Evolutionary conservation across 2,888 invertebrate genomes (phyloP).

Genomic region (Apamea sordens): DNA sequence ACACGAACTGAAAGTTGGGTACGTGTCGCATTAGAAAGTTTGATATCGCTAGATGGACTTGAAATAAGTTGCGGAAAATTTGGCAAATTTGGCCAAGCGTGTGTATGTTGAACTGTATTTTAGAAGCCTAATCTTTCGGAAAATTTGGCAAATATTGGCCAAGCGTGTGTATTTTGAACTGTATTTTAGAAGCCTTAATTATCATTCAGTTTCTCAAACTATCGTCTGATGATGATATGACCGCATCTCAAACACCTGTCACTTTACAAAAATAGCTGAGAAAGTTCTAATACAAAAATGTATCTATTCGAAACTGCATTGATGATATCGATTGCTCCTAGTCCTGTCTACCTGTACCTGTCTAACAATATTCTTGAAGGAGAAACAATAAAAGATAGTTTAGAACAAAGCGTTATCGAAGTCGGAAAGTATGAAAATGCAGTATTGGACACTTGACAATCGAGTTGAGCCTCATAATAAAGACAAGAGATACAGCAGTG

Average conservation of each 20-base stretch:
- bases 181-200: neutral
- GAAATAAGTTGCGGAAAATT: constrained; percentile 33
- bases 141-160: constrained; percentile 21
- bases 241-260: neutral
- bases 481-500: constrained; percentile 1
- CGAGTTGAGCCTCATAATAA: neutral
- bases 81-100: constrained; percentile 14
- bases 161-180: neutral
- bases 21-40: constrained; percentile 52
- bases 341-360: neutral
- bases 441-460: neutral
- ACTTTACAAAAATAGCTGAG: neutral
- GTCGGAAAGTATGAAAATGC: neutral
- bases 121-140: neutral
- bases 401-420: constrained; percentile 15
- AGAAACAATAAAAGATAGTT: constrained; percentile 16
- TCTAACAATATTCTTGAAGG: neutral
- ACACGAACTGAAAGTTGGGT: constrained; percentile 23
- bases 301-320: neutral
- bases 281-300: neutral
- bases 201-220: neutral
- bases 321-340: constrained; percentile 1
- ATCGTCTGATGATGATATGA: constrained; percentile 9
- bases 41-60: constrained; percentile 7
- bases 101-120: neutral